phyloP scores from a whole-genome alignment of 2,888 invertebrate genomes.

The Cosmia trapezina region DNA sequence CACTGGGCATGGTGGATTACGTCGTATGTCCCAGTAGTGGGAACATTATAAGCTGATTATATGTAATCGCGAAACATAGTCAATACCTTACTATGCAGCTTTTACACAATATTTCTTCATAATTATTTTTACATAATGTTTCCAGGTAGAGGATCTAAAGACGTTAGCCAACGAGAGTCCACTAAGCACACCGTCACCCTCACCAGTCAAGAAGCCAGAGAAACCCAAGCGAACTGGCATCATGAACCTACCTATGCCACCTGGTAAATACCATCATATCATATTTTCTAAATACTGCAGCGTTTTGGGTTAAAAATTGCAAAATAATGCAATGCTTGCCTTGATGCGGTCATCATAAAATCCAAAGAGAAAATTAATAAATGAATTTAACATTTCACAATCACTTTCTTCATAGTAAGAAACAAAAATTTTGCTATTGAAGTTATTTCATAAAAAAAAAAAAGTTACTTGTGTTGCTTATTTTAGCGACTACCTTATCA shows the following conservation, averaged over 20 bases:
- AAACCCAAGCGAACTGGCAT: slow-evolving; percentile 93
- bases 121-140: background rate
- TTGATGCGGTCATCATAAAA: background rate
- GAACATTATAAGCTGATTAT: no score
- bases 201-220: slow-evolving; percentile 88
- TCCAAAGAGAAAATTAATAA: background rate
- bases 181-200: slow-evolving; percentile 83
- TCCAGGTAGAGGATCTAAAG: slow-evolving; percentile 85
- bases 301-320: background rate
- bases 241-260: slow-evolving; percentile 98
- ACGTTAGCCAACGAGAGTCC: slow-evolving; percentile 84
- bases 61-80: background rate
- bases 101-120: background rate
- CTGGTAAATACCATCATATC: slow-evolving; percentile 88
- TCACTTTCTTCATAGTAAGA: no score
- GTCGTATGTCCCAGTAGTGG: no score
- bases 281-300: background rate
- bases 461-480: background rate
- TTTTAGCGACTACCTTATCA: no score
- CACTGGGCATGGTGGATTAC: no score
- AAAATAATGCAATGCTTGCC: background rate
- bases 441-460: background rate
- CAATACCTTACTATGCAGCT: background rate
- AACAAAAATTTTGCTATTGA: background rate
- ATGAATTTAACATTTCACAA: background rate